Evolutionary conservation across 2,888 invertebrate species (phyloP), one percentile per base, ranked within the genome.

Genomic region (Standfussiana lucernea): DNA sequence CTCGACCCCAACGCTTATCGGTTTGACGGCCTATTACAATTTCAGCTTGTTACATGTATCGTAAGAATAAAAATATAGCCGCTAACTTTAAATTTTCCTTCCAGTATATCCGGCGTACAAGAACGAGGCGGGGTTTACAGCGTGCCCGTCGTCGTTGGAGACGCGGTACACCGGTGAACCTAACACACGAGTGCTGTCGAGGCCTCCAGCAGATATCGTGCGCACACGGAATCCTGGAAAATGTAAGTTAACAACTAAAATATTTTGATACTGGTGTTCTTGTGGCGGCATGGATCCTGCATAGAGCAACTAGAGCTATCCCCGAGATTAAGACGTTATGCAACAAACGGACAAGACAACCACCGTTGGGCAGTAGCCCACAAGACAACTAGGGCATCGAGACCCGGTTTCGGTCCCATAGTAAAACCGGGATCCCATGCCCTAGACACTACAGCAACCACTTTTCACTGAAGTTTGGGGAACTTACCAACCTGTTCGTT

Each of bases 81-180:
- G 40, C n/a, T 67, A 62, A 62, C 24, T 8, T 35, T 21, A 0
- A 13, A 53, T 10, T 68, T 37, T 53, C 18, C 32, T 95, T 96
- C 71, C 94, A 97, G 97, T 96, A 85, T 97, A 96, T 87, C 96
- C 92, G 68, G 95, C 95, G 7, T 96, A 95, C 90, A 97, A 97
- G 92, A 97, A 96, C 86, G 97, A 97, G 83, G 92, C 96, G 15
- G 96, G 96, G 10, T 97, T 96, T 90, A 95, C 96, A 59, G 93
- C 96, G 75, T 96, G 96, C 80, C 96, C 96, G 53, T 75, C 91
- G 66, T 94, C 96, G 56, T 88, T 96, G 82, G 97, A 96, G 91
- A 95, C 98, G 80, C 97, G 98, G 84, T 98, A 98, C 92, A 98
- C 98, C 2, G 98, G 98, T 77, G 98, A 98, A 95, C 98, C 98